Evolutionary conservation across 2,888 invertebrate genomes (phyloP).

Genomic region (Andrena chrysosceles): DNA sequence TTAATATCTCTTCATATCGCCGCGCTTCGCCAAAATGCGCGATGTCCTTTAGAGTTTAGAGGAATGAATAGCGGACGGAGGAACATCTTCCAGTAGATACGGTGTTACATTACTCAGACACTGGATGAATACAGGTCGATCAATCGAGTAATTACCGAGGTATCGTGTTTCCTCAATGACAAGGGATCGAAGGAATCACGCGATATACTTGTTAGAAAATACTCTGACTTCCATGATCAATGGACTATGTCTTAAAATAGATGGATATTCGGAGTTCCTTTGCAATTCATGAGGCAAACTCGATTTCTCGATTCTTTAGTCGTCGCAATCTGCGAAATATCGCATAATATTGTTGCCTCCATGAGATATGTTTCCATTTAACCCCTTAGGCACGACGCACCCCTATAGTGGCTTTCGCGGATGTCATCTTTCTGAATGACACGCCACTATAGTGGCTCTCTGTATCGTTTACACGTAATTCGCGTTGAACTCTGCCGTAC

Average conservation of each 20-base stretch:
- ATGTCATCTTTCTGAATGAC: too few species aligned
- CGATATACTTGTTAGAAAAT: conserved; percentile 39
- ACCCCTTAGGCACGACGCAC: too few species aligned
- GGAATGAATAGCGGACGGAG: not conserved
- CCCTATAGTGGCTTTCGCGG: too few species aligned
- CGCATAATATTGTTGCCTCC: not conserved
- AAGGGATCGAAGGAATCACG: conserved; percentile 19
- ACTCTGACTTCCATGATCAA: conserved; percentile 10
- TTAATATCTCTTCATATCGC: too few species aligned
- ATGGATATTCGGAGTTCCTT: not conserved
- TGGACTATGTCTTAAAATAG: conserved; percentile 9
- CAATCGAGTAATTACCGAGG: conserved; percentile 31
- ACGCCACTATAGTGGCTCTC: too few species aligned
- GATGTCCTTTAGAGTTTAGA: too few species aligned
- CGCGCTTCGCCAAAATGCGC: too few species aligned
- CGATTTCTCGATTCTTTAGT: not conserved
- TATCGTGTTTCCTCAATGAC: conserved; percentile 30
- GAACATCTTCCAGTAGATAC: not conserved
- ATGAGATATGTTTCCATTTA: not conserved
- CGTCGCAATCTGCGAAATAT: not conserved
- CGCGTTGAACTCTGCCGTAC: too few species aligned
- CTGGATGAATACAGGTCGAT: conserved; percentile 17
- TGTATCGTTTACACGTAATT: too few species aligned
- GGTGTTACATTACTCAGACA: not conserved
- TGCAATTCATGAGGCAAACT: not conserved